A percentile compares a stretch with the other conserved stretches of the same genome.
Conservation (phyloP, 2,113 vertebrate genomes). For the Bothrops jararaca region DNA sequence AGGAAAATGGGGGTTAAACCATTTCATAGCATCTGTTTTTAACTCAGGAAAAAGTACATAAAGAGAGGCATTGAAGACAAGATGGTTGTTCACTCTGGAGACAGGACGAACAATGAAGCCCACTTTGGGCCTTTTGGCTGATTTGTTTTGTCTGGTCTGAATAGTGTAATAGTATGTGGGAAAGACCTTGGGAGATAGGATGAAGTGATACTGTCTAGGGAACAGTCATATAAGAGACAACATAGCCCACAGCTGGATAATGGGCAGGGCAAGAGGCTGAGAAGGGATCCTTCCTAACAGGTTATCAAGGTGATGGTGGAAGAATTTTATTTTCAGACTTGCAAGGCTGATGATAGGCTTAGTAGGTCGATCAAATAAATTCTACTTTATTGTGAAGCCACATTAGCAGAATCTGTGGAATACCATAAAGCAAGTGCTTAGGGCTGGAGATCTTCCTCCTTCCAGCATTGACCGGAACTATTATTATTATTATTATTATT, state of each 20-base stretch:
- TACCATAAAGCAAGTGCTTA: neutral
- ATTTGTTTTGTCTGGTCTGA: neutral
- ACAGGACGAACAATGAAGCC: neutral
- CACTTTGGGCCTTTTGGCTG: neutral
- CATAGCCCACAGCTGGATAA: neutral
- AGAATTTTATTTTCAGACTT: neutral
- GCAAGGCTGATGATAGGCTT: neutral
- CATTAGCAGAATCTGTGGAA: neutral
- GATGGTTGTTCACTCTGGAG: neutral
- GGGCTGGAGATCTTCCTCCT: too few species aligned
- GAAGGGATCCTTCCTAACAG: neutral
- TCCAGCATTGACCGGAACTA: too few species aligned
- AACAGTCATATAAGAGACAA: neutral
- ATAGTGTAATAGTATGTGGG: neutral
- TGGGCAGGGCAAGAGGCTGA: neutral
- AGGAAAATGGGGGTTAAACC: neutral
- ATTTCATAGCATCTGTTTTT: rapidly evolving
- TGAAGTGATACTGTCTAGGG: neutral
- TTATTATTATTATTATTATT: too few species aligned
- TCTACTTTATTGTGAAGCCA: neutral
- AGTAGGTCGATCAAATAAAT: neutral
- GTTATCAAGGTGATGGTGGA: neutral
- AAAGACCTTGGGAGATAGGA: neutral
- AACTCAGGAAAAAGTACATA: neutral
- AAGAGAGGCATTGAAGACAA: neutral